phyloP scores from a whole-genome alignment of 2,113 vertebrate genomes.

The Cercopithecus mona region DNA sequence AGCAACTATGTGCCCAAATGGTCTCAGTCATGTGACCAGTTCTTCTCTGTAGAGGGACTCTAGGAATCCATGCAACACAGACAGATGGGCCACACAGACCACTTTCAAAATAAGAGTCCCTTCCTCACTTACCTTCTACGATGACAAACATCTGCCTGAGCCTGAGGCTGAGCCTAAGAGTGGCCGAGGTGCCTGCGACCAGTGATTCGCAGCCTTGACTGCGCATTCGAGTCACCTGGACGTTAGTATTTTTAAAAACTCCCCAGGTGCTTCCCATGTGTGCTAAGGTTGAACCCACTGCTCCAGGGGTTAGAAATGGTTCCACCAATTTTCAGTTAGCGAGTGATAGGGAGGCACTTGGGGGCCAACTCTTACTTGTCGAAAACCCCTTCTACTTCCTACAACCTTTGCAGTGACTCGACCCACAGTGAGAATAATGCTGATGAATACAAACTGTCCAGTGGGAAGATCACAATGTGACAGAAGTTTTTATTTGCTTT shows the following conservation, averaged over 20 bases:
- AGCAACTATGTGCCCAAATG: fast-evolving
- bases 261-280: not conserved
- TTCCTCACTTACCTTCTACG: not conserved
- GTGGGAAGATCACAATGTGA: not conserved
- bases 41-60: not conserved
- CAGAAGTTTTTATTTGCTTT: not conserved
- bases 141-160: not conserved
- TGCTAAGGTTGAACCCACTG: not conserved
- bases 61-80: not conserved
- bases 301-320: not conserved
- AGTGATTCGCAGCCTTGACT: fast-evolving
- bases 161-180: not conserved
- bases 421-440: not conserved
- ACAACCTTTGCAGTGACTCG: not conserved
- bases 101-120: not conserved
- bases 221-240: not conserved
- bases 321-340: not conserved
- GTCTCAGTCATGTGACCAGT: not conserved
- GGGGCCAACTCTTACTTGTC: not conserved
- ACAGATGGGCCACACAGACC: fast-evolving
- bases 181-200: not conserved
- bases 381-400: not conserved
- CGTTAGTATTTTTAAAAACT: not conserved
- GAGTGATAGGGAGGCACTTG: not conserved
- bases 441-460: no score